phyloP scores from a whole-genome alignment of 1,140 invertebrate genomes.

The Microplitis demolitor region DNA sequence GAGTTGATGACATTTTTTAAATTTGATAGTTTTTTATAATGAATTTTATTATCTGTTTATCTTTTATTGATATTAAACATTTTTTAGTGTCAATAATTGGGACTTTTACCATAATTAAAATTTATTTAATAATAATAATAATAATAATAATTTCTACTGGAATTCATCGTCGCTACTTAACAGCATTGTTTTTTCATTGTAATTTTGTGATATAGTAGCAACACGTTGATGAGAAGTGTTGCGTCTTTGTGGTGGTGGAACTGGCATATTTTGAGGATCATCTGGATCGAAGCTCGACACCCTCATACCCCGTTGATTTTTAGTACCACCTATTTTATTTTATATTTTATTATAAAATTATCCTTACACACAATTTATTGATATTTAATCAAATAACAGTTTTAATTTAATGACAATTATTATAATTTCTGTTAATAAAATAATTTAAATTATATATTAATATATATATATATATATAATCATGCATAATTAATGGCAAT shows the following conservation, averaged over 20 bases:
- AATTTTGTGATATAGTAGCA: slow-evolving; percentile 80
- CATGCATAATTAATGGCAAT: neutral
- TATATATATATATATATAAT: too few relatives aligned
- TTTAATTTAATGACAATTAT: too few relatives aligned
- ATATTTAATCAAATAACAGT: neutral
- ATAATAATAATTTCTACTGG: slow-evolving; percentile 65
- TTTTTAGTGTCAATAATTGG: neutral
- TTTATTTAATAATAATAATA: slow-evolving; percentile 9
- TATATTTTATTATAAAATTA: slow-evolving; percentile 3
- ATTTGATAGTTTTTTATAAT: too few relatives aligned
- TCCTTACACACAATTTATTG: neutral
- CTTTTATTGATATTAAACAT: too few relatives aligned
- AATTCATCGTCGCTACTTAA: slow-evolving; percentile 97
- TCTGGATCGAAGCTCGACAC: slow-evolving; percentile 72
- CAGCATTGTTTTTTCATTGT: slow-evolving; percentile 95
- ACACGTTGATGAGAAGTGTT: slow-evolving; percentile 69
- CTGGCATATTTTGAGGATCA: slow-evolving; percentile 64
- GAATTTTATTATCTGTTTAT: too few relatives aligned
- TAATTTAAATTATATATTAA: too few relatives aligned
- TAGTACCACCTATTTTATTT: slow-evolving; percentile 62
- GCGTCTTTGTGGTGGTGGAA: slow-evolving; percentile 64
- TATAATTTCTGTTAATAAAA: too few relatives aligned
- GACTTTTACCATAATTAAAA: neutral
- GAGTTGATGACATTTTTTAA: too few relatives aligned
- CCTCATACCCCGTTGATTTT: slow-evolving; percentile 69